Evolutionary conservation across 2,113 vertebrate species (phyloP).

Genomic region (Pithys albifrons): DNA sequence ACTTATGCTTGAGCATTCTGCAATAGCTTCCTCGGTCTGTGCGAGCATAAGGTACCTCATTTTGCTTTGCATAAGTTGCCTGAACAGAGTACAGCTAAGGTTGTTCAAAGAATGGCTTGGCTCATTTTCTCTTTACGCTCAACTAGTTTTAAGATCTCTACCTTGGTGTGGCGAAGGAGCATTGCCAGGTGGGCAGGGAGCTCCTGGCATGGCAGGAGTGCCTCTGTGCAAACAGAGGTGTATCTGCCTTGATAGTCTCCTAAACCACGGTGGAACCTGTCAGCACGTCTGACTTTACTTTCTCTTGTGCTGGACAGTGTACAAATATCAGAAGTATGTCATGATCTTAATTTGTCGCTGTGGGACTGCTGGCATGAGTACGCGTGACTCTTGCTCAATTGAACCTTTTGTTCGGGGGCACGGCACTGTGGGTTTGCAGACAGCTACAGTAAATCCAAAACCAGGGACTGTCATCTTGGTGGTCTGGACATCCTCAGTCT

Average conservation of each 20-base stretch:
- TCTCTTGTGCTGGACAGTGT: conserved; percentile 10
- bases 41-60: neutral
- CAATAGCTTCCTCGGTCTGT: neutral
- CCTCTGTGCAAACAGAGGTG: neutral
- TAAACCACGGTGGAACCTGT: neutral
- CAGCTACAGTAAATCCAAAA: conserved; percentile 44
- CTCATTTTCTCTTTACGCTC: neutral
- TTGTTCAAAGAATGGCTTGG: neutral
- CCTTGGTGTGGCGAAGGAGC: neutral
- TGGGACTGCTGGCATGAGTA: conserved; percentile 57
- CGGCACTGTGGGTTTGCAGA: conserved; percentile 30
- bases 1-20: neutral
- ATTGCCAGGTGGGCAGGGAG: neutral
- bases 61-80: neutral
- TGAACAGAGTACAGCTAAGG: neutral
- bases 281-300: conserved; percentile 3
- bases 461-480: conserved; percentile 19
- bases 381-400: conserved; percentile 59
- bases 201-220: neutral
- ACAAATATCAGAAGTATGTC: conserved; percentile 60
- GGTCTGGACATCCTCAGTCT: conserved; percentile 34
- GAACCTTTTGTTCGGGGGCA: conserved; percentile 64
- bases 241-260: neutral
- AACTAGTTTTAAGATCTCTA: neutral
- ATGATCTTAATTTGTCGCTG: conserved; percentile 58